These are phyloP conservation scores for Cyprinodon brontotheroides DNA, from an alignment of 2,113 vertebrate genomes.

Conservation along the genomic window DNA sequence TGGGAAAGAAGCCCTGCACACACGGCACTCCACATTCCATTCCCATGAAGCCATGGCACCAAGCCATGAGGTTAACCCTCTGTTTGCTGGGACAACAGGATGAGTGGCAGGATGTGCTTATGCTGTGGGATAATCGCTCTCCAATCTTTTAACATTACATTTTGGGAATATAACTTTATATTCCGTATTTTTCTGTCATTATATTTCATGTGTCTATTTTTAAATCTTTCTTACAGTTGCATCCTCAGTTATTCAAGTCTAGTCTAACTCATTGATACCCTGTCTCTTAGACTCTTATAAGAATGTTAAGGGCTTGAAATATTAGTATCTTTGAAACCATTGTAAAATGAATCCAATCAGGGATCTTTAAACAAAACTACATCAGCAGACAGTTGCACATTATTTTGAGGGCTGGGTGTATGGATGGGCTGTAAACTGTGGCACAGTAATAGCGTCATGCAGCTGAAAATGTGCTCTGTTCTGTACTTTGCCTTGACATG, in stretches of 20 bases:
- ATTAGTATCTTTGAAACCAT: slow-evolving; percentile 20
- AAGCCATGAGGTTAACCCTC: slow-evolving; percentile 76
- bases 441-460: slow-evolving; percentile 69
- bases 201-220: slow-evolving; percentile 55
- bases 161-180: slow-evolving; percentile 30
- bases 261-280: slow-evolving; percentile 58
- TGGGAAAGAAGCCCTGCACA: slow-evolving; percentile 87
- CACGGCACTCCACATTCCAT: slow-evolving; percentile 92
- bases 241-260: slow-evolving; percentile 42
- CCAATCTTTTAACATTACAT: slow-evolving; percentile 34
- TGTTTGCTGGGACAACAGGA: slow-evolving; percentile 40
- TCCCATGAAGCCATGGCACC: slow-evolving; percentile 88
- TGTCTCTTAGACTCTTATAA: slow-evolving; percentile 34
- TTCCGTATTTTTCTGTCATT: slow-evolving; percentile 46
- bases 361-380: slow-evolving; percentile 34
- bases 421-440: slow-evolving; percentile 64
- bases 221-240: slow-evolving; percentile 38
- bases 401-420: slow-evolving; percentile 41
- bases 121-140: slow-evolving; percentile 32
- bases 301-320: slow-evolving; percentile 31
- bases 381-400: slow-evolving; percentile 14
- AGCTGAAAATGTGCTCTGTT: slow-evolving; percentile 74
- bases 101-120: slow-evolving; percentile 54
- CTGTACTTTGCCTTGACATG: slow-evolving; percentile 79
- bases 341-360: slow-evolving; percentile 39